A percentile compares a stretch with the other conserved stretches of the same genome.
Conservation (phyloP, 2,797 vertebrate species). For the Peromyscus aztecus region DNA sequence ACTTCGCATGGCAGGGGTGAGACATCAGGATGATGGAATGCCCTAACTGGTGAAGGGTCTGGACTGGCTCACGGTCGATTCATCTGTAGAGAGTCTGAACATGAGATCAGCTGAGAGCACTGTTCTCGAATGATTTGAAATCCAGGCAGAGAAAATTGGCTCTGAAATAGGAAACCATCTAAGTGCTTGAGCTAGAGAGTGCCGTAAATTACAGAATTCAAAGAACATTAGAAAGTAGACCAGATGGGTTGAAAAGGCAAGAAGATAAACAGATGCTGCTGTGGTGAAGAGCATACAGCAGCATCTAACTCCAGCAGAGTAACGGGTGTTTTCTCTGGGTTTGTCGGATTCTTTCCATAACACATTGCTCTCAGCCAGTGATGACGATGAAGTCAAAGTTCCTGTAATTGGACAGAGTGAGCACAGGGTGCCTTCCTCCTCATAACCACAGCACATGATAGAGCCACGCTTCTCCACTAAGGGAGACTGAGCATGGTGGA, state of each 20-base stretch:
- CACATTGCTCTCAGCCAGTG: not conserved
- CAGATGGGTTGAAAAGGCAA: not conserved
- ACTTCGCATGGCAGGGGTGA: not conserved
- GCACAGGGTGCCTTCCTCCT: not conserved
- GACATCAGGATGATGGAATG: not conserved
- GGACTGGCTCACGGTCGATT: not conserved
- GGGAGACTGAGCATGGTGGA: not conserved
- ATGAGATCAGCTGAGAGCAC: not conserved
- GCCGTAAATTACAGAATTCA: conserved; percentile 15
- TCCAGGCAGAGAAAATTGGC: not conserved
- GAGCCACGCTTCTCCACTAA: not conserved
- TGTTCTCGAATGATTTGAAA: conserved; percentile 17
- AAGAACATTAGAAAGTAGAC: not conserved
- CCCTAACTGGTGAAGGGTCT: not conserved
- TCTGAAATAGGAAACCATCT: conserved; percentile 46
- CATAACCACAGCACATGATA: not conserved
- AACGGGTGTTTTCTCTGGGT: not conserved
- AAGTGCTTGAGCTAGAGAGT: not conserved
- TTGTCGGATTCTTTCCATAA: not conserved
- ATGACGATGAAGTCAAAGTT: not conserved
- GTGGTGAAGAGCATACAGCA: not conserved
- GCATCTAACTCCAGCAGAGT: not conserved
- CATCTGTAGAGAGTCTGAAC: not conserved
- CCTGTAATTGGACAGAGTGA: not conserved
- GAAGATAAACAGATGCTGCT: not conserved